Evolutionary conservation across 2,113 vertebrate genomes (phyloP).

Genomic region (Rana temporaria): DNA sequence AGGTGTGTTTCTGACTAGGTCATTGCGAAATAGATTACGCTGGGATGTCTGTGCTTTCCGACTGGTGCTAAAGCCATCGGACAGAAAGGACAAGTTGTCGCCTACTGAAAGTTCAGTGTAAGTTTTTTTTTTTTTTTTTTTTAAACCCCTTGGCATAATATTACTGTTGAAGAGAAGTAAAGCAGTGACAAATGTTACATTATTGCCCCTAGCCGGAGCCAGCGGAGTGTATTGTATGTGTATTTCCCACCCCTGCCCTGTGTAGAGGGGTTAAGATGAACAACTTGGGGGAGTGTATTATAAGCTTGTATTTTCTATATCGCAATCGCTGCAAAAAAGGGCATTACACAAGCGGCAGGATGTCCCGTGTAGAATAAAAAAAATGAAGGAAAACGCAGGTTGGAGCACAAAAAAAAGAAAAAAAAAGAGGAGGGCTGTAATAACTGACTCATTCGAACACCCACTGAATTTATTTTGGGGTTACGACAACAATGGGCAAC

Average conservation of each 20-base stretch:
- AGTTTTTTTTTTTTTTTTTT: background rate
- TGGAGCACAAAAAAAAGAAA: constrained; percentile 61
- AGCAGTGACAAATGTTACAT: background rate
- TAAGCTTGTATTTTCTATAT: background rate
- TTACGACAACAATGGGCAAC: constrained; percentile 65
- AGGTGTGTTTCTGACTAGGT: background rate
- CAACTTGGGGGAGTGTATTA: background rate
- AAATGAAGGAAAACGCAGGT: too few species aligned
- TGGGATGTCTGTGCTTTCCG: constrained; percentile 4
- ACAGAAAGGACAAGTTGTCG: background rate
- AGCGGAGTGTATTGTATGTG: background rate
- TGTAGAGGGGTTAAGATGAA: constrained; percentile 2
- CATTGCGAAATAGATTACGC: background rate
- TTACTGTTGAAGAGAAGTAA: too few species aligned
- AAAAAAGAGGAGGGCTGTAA: constrained; percentile 60
- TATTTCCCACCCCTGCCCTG: background rate
- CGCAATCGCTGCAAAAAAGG: background rate
- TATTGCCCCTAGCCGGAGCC: background rate
- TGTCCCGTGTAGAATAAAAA: constrained; percentile 44
- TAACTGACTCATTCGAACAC: constrained; percentile 65
- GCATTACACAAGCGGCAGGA: constrained; percentile 51
- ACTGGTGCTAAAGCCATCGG: background rate
- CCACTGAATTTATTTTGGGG: constrained; percentile 69
- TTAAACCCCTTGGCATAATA: too few species aligned
- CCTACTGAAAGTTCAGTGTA: background rate